phyloP scores from a whole-genome alignment of 2,797 vertebrate genomes.

The Argyrosomus regius region DNA sequence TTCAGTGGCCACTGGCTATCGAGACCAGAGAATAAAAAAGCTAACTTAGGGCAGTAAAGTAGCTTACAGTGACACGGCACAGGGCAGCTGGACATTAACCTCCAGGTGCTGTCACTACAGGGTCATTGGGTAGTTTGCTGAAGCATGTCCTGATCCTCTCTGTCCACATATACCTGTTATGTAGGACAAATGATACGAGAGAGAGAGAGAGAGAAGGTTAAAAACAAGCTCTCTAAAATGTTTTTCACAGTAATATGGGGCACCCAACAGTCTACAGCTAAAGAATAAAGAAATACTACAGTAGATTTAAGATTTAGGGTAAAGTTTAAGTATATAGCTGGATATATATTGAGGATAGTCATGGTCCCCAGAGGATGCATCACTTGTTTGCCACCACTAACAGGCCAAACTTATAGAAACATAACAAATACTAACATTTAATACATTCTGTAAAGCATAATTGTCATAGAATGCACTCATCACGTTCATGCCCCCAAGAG shows the following conservation, averaged over 20 bases:
- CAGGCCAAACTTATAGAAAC: background rate
- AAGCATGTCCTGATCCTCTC: background rate
- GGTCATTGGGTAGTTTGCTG: constrained; percentile 18
- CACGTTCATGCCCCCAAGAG: background rate
- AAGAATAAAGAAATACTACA: background rate
- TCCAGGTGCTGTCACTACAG: constrained; percentile 21
- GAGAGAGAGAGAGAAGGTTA: background rate
- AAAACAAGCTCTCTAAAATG: background rate
- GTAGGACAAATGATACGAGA: background rate
- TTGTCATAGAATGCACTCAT: no score
- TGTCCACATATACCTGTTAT: background rate
- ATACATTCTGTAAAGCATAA: no score
- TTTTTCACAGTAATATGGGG: background rate
- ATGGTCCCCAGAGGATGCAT: background rate
- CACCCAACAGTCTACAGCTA: background rate
- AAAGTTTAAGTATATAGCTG: no score
- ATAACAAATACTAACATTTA: no score
- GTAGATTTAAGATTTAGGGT: background rate
- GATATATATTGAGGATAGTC: background rate
- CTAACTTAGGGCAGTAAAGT: constrained; percentile 16
- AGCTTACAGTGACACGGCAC: constrained; percentile 28
- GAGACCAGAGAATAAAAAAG: constrained; percentile 12
- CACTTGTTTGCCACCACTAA: background rate
- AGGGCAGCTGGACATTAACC: constrained; percentile 44
- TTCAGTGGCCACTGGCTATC: background rate